Conservation (phyloP, 2,888 invertebrate species). For the Agrilus biguttatus region DNA sequence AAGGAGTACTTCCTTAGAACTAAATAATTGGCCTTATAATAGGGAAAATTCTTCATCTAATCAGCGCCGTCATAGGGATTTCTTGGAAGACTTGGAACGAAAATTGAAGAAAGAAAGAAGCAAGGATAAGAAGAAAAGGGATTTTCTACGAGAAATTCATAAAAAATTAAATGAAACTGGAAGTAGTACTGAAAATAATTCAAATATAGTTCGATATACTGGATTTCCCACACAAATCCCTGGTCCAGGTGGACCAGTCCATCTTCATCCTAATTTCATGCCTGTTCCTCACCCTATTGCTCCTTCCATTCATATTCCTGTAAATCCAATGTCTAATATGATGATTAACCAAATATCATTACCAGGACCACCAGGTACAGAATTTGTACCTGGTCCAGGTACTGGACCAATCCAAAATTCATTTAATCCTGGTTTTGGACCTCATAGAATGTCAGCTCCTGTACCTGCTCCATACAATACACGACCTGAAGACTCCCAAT, state of each 20-base stretch:
- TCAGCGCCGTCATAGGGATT: slow-evolving; percentile 8
- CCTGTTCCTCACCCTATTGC: slow-evolving; percentile 14
- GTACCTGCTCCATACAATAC: slow-evolving; percentile 6
- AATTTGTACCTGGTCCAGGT: slow-evolving; percentile 11
- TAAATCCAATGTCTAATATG: too few relatives aligned
- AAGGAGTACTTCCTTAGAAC: background rate
- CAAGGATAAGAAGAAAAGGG: slow-evolving; percentile 2
- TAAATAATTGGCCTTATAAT: background rate
- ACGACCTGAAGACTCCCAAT: slow-evolving; percentile 9
- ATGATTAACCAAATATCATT: too few relatives aligned
- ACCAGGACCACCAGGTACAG: too few relatives aligned
- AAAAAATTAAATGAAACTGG: slow-evolving; percentile 5
- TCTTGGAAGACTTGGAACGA: slow-evolving; percentile 26
- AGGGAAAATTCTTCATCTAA: background rate
- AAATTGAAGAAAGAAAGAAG: slow-evolving; percentile 16
- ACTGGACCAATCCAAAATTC: slow-evolving; percentile 1
- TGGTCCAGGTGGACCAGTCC: too few relatives aligned
- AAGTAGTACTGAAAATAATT: background rate
- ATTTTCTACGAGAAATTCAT: slow-evolving; percentile 6
- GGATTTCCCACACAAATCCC: too few relatives aligned
- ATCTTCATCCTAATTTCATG: background rate
- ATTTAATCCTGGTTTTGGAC: background rate
- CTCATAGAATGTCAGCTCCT: slow-evolving; percentile 3
- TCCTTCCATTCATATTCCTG: background rate
- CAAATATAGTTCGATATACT: too few relatives aligned